Percentiles rank a stretch among this genome's conserved stretches.
phyloP scores from a whole-genome alignment of 2,888 invertebrate species.

The Clunio marinus region DNA sequence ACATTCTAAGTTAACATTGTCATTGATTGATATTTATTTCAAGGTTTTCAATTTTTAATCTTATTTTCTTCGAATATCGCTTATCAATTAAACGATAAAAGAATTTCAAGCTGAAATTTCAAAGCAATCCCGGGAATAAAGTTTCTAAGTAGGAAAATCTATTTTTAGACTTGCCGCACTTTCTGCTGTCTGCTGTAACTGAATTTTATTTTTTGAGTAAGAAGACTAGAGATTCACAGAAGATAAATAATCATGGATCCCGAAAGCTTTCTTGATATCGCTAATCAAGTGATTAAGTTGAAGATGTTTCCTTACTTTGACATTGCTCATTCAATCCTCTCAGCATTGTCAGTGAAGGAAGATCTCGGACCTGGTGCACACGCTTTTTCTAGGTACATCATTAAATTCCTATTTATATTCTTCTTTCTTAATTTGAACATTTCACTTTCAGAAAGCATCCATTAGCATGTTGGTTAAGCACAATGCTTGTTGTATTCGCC shows the following conservation, averaged over 20 bases:
- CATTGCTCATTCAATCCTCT: slow-evolving; percentile 91
- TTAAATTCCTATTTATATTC: slow-evolving; percentile 35
- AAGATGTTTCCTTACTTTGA: slow-evolving; percentile 99
- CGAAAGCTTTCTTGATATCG: slow-evolving; percentile 94
- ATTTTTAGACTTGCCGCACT: slow-evolving; percentile 16
- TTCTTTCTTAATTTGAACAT: slow-evolving; percentile 67
- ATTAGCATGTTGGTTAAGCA: slow-evolving; percentile 94
- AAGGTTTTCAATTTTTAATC: no score
- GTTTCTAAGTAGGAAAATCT: slow-evolving; percentile 9
- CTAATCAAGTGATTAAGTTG: slow-evolving; percentile 96
- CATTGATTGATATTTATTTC: no score
- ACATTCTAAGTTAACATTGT: no score
- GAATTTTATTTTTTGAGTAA: slow-evolving; percentile 1
- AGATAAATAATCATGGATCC: slow-evolving; percentile 70
- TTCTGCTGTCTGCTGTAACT: neutral
- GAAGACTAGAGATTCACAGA: neutral
- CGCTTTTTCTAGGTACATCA: slow-evolving; percentile 20
- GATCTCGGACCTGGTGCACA: slow-evolving; percentile 81
- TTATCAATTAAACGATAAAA: slow-evolving; percentile 6
- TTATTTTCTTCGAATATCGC: neutral
- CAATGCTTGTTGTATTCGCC: slow-evolving; percentile 96
- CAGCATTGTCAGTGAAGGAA: slow-evolving; percentile 91
- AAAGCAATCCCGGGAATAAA: neutral
- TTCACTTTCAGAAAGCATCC: slow-evolving; percentile 98
- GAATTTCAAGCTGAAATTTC: neutral